Evolutionary conservation across 2,888 invertebrate species (phyloP).

Genomic region (Perizoma flavofasciatum): DNA sequence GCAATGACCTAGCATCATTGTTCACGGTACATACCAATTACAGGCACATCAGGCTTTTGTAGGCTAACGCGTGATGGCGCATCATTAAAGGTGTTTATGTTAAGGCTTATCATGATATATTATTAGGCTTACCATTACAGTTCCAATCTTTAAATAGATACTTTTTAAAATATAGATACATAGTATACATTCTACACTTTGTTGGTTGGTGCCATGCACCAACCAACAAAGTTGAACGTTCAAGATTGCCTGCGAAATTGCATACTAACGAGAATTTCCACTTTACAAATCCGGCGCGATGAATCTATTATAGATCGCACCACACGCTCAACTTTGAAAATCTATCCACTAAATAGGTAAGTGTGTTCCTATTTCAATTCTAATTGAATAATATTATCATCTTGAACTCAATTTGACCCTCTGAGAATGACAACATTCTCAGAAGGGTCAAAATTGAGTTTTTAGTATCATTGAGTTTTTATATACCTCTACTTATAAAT

Average conservation of each 20-base stretch:
- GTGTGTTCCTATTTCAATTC: no score
- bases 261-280: constrained; percentile 24
- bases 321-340: no score
- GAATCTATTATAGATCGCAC: constrained; percentile 16
- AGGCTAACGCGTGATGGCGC: constrained; percentile 41
- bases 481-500: no score
- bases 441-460: no score
- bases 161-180: background rate
- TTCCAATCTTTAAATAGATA: no score
- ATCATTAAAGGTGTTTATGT: constrained; percentile 3
- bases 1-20: constrained; percentile 70
- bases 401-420: no score
- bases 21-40: constrained; percentile 46
- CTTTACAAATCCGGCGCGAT: constrained; percentile 14
- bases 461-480: no score
- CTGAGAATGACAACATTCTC: no score
- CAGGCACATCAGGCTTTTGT: constrained; percentile 43
- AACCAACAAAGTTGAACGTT: constrained; percentile 24
- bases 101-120: background rate
- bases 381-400: no score
- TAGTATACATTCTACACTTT: no score
- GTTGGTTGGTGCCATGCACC: background rate
- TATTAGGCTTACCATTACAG: background rate
- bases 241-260: constrained; percentile 24
- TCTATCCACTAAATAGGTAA: no score